These are phyloP conservation scores for Elephantulus edwardii DNA, from an alignment of 2,113 vertebrate genomes.

Conservation along the genomic window DNA sequence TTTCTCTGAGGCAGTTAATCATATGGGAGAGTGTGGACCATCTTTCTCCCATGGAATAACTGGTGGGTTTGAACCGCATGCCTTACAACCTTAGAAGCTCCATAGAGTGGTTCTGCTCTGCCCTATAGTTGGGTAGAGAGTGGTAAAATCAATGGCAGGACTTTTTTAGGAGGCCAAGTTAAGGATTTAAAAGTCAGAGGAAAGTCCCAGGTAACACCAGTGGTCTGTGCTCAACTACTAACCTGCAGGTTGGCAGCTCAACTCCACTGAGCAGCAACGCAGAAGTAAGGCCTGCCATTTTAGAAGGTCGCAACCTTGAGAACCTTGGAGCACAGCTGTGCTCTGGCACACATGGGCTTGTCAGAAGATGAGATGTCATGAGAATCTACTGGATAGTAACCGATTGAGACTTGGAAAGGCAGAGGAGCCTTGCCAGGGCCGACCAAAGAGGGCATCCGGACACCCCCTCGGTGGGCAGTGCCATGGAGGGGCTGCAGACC, in stretches of 20 bases:
- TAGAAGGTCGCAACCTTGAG: background rate
- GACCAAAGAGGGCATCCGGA: background rate
- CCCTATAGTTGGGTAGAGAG: too few relatives aligned
- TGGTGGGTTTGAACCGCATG: too few relatives aligned
- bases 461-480: background rate
- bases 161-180: too few relatives aligned
- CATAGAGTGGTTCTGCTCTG: too few relatives aligned
- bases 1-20: too few relatives aligned
- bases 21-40: too few relatives aligned
- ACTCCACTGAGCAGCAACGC: background rate
- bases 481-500: background rate
- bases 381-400: background rate
- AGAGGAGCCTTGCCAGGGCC: background rate
- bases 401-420: background rate
- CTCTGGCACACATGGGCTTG: background rate
- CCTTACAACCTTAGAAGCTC: too few relatives aligned
- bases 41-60: too few relatives aligned
- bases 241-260: background rate
- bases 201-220: too few relatives aligned
- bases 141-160: too few relatives aligned
- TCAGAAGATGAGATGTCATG: too few relatives aligned
- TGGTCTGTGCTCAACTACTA: background rate
- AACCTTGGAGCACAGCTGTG: background rate
- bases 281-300: background rate
- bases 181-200: too few relatives aligned